Evolutionary conservation across 1,140 invertebrate genomes (phyloP).

Genomic region (Cydia fagiglandana): DNA sequence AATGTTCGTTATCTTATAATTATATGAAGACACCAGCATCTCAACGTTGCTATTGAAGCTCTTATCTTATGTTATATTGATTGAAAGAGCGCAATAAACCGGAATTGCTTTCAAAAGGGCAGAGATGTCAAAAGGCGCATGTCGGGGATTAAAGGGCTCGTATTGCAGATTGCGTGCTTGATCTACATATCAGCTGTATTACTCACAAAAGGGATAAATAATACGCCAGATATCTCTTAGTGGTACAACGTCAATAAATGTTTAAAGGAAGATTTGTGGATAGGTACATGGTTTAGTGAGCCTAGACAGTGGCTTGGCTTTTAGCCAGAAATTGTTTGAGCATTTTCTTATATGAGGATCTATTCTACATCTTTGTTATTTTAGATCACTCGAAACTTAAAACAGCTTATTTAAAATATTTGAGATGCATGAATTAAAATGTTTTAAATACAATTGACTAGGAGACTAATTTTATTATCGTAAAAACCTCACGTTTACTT

Average conservation of each 20-base stretch:
- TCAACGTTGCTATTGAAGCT: not conserved
- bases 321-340: too few relatives aligned
- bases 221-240: not conserved
- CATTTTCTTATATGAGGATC: too few relatives aligned
- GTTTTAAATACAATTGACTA: too few relatives aligned
- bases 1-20: not conserved
- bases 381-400: too few relatives aligned
- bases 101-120: conserved; percentile 13
- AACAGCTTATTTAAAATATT: too few relatives aligned
- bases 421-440: too few relatives aligned
- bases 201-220: not conserved
- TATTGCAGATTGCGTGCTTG: not conserved
- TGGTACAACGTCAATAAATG: not conserved
- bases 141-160: conserved; percentile 8
- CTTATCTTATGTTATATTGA: not conserved
- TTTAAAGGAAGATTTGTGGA: too few relatives aligned
- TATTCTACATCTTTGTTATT: too few relatives aligned
- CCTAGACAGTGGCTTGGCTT: too few relatives aligned
- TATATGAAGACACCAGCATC: not conserved
- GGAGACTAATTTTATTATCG: not conserved
- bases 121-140: not conserved
- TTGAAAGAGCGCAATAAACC: conserved; percentile 10
- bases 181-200: not conserved
- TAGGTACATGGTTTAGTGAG: too few relatives aligned
- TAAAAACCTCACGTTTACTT: not conserved